Base-by-base conservation (phyloP, 2,888 invertebrate species). In the Empis stercorea region DNA sequence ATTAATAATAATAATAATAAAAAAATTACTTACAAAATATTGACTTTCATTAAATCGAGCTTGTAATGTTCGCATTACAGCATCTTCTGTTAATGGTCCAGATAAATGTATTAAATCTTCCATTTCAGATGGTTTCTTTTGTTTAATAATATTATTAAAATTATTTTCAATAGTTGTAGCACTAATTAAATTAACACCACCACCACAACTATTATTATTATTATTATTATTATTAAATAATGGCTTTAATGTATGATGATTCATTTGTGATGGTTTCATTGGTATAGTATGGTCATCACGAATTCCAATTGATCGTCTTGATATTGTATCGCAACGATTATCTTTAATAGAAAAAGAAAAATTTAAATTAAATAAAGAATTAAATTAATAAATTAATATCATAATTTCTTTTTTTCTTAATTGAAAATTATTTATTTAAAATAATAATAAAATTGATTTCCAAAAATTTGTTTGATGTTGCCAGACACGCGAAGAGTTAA, bases 81-180 rank as follows among this genome's bases (percentile, higher is more conserved):
- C 91, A 68, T 94, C 92, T 71, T 95, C 94, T 32, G 92, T 94
- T 59, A 94, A 79, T 45, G 93, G 93, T 32, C 91, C 92, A 42
- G 87, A 81, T 61, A 94, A 74, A 72, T 93, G 92, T 65, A 93
- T 93, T 59, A 94, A 79, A 73, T 94, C 93, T 61, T 89, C 85
- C 64, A 88, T 78, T 68, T 85, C 66, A 48, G 58, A 56, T 23
- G 62, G 59, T 41, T 59, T 57, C 39, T 63, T 64, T 36, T 56
- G 50, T 51, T 50, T 46, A 27, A 27, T 27, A 27, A 27, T 27
- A 27, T 27, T 27, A 27, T 27, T 27, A 27, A 27, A 27, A 16
- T 42, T 45, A 48, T 44, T 52, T 46, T 48, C 48, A 43, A 27
- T 48, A 52, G 34, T 23, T 46, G 51, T 49, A 47, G 50, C 51